Evolutionary conservation across 30 jellyfish, hydroid and myxozoan genomes (phyloP), one percentile per base, ranked within the genome.

Genomic region (Calvadosia cruxmelitensis): DNA sequence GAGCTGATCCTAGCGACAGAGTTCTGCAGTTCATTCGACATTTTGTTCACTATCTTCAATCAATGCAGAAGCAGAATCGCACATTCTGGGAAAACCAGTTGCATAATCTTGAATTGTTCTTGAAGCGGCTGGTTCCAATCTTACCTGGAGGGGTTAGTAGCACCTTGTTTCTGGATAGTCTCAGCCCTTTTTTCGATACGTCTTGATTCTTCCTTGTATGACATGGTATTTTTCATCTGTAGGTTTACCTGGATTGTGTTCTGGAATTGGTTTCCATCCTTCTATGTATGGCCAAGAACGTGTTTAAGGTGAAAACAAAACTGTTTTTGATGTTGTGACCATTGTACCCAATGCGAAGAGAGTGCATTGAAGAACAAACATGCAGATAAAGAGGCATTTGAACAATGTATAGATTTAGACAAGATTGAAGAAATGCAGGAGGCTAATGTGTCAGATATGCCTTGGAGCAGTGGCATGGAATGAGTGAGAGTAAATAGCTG

Each of bases 21-120:
- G 75, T 73, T 28, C 30, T 63, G 31, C 34, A 64, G 51, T 34
- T 82, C 66, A 24, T 82, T 33, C 61, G 33, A 48, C 73, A 82
- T 34, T 2, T 82, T 20, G 52, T 63, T 26, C 13, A 66, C 7
- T 82, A 74, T 68, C 34, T 82, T 13, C 73, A 82, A 15, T 73
- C 72, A 33, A 24, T 82, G 33, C 94, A 80, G 3, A 82, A 68
- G 33, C 86, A 82, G 3, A 29, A 67, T 35, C 36, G 52, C 15
- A 3, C 57, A 3, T 52, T 73, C 1, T 82, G 94, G 94, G 84
- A 82, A 33, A 31, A 30, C 33, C 70, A 72, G 12, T 30, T 82
- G 67, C 94, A 82, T 67, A 72, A 74, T 32, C 83, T 82, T 33
- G 93, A 91, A 50, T 69, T 81, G 67, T 91, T 91, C 53, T 83